Evolutionary conservation across 1,140 invertebrate genomes (phyloP), one percentile per base, ranked within the genome.

Genomic region (Drosophila persimilis): DNA sequence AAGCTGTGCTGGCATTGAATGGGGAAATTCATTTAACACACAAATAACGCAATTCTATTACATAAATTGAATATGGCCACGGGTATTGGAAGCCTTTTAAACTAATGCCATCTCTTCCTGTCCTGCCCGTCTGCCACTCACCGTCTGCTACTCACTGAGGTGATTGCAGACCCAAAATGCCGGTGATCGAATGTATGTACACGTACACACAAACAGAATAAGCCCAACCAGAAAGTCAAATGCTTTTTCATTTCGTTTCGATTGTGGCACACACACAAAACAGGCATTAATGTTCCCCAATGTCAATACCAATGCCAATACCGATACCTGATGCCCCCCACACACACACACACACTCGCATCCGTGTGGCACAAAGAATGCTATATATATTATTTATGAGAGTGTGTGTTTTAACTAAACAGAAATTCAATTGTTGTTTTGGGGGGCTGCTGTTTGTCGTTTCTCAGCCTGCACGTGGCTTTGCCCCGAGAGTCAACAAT

Each of bases 371-470:
- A 56, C 54, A 60, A 31, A 72, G 59, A 11, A 62, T 50, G 35
- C 35, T 11, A 45, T 57, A 56, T 70, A 73, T 53, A 75, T 75
- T 76, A 76, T 76, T 76, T 76, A 76, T 73, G 55, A 26, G 45
- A 58, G 56, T 70, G 80, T 80, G 80, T 86, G 63, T 80, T 81
- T 80, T 67, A 86, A 86, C 64, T 86, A 62, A 81, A 70, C 61
- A 64, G 61, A 85, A 85, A 85, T 78, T 80, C 78, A 85, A 85
- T 85, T 88, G 83, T 81, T 88, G 66, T 81, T 86, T 81, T 62
- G 53, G 35, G 11, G 73, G 55, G 20, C 20, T 20, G 20, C 22
- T 56, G 44, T 63, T 17, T 64, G 54, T 46, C 66, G 63, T 69
- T 80, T 75, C 1, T 6, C 29, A 48, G 65, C 66, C 64, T 57